Evolutionary conservation across 2,888 invertebrate genomes (phyloP).

Genomic region (Tetragonula carbonaria): DNA sequence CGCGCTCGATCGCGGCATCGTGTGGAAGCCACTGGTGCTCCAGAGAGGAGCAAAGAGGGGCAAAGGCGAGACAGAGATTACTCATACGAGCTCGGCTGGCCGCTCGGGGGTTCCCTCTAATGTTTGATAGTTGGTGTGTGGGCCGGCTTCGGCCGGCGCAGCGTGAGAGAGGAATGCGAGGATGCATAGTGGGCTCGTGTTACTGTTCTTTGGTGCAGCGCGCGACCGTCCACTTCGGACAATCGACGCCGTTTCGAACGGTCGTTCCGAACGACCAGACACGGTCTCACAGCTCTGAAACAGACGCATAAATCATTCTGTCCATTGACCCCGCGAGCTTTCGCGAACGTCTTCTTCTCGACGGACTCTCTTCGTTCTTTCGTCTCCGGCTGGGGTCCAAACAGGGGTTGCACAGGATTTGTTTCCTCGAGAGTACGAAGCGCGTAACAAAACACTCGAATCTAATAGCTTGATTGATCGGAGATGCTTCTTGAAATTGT

Average conservation of each 20-base stretch:
- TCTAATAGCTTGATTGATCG: no score
- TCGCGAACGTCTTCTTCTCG: constrained; percentile 9
- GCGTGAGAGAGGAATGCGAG: constrained; percentile 83
- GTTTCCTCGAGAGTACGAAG: neutral
- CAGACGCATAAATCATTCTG: constrained; percentile 67
- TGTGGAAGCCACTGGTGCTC: neutral
- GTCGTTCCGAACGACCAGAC: constrained; percentile 58
- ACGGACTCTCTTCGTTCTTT: neutral
- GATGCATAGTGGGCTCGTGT: constrained; percentile 80
- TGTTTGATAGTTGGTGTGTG: constrained; percentile 79
- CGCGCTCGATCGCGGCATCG: neutral
- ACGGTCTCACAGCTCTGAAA: constrained; percentile 60
- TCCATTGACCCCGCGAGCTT: constrained; percentile 62
- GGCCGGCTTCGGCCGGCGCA: constrained; percentile 75
- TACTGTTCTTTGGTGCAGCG: constrained; percentile 69
- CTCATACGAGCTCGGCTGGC: constrained; percentile 76
- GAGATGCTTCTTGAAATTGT: no score
- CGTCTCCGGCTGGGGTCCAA: neutral
- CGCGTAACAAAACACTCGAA: neutral
- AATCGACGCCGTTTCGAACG: constrained; percentile 65
- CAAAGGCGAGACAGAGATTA: constrained; percentile 66
- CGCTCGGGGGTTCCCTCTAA: constrained; percentile 71
- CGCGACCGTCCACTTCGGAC: constrained; percentile 67
- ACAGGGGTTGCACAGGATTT: no score
- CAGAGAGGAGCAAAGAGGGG: constrained; percentile 36